Evolutionary conservation across 1,140 invertebrate genomes (phyloP).

Genomic region (Drosophila pandora): DNA sequence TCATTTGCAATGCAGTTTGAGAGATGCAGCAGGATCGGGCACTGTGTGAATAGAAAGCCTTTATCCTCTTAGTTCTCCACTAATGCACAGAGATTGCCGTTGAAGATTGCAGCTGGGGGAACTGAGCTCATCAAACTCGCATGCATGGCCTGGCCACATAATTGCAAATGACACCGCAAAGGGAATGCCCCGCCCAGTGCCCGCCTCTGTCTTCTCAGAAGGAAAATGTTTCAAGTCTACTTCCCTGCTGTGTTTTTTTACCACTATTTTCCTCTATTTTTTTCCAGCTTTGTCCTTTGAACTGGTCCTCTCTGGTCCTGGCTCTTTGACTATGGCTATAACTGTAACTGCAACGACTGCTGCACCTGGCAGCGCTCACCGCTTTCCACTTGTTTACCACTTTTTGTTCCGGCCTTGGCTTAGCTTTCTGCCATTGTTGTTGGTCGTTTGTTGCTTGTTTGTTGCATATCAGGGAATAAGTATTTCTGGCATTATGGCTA

Average conservation of each 20-base stretch:
- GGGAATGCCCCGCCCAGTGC: slow-evolving; percentile 7
- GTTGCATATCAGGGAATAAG: slow-evolving; percentile 58
- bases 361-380: slow-evolving; percentile 53
- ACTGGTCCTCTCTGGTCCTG: slow-evolving; percentile 51
- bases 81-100: slow-evolving; percentile 33
- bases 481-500: slow-evolving; percentile 68
- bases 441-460: slow-evolving; percentile 63
- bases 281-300: slow-evolving; percentile 60
- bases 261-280: slow-evolving; percentile 38
- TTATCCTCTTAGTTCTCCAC: slow-evolving; percentile 14
- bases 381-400: slow-evolving; percentile 60
- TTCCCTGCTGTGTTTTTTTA: slow-evolving; percentile 23
- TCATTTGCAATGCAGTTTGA: slow-evolving; percentile 6
- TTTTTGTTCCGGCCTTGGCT: slow-evolving; percentile 55
- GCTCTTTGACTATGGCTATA: slow-evolving; percentile 49
- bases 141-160: slow-evolving; percentile 56
- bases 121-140: slow-evolving; percentile 45
- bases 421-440: slow-evolving; percentile 56
- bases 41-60: slow-evolving; percentile 11
- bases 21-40: not conserved
- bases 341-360: slow-evolving; percentile 18
- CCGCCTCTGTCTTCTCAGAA: slow-evolving; percentile 8
- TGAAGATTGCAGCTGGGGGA: slow-evolving; percentile 17
- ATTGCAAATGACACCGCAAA: slow-evolving; percentile 68
- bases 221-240: slow-evolving; percentile 66